These are phyloP conservation scores for Gopherus evgoodei DNA, from an alignment of 2,113 vertebrate species.

Conservation along the genomic window DNA sequence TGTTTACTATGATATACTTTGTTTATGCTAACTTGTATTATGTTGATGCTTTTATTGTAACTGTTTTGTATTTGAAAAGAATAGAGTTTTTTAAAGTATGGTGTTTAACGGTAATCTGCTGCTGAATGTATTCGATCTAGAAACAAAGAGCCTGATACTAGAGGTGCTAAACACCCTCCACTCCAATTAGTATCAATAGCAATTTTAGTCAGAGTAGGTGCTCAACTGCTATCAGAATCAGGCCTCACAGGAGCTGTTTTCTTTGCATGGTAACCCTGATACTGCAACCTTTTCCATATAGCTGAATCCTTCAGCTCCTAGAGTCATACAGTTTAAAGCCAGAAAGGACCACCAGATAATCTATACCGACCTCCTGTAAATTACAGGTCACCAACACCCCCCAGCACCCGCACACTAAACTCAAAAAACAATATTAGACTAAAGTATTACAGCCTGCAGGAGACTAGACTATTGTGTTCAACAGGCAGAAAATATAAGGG, in stretches of 20 bases:
- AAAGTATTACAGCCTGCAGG: background rate
- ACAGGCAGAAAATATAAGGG: background rate
- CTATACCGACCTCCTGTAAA: background rate
- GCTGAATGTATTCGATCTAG: accelerated
- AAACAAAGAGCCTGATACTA: background rate
- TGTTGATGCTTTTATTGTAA: background rate
- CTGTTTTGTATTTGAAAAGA: background rate
- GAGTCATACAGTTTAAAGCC: background rate
- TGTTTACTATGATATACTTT: background rate
- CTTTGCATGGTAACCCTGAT: background rate
- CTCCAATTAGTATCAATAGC: background rate
- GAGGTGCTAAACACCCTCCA: background rate
- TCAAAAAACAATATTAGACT: background rate
- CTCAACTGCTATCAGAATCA: background rate
- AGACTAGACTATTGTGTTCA: background rate
- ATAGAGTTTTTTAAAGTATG: background rate
- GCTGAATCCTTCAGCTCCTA: background rate
- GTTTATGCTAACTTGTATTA: accelerated
- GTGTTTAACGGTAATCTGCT: background rate
- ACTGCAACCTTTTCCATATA: slow-evolving; percentile 31
- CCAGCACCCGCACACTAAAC: background rate
- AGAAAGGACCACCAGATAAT: background rate
- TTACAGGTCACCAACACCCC: background rate
- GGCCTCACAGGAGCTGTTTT: background rate
- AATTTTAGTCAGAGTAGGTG: background rate